Evolutionary conservation across 2,888 invertebrate species (phyloP).

Genomic region (Dicycla oo): DNA sequence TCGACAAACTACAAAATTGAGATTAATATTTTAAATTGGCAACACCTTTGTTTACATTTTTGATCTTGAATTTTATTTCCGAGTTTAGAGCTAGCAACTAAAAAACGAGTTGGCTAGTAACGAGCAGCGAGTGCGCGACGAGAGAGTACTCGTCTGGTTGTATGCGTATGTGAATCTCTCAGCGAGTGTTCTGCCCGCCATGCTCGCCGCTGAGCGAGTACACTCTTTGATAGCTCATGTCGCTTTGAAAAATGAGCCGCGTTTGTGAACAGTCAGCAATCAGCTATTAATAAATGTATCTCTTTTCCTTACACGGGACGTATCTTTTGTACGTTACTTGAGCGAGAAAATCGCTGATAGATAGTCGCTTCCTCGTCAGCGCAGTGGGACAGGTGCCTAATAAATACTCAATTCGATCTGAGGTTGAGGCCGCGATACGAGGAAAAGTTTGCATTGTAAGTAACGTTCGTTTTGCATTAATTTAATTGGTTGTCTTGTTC

Average conservation of each 20-base stretch:
- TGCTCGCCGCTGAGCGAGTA: no score
- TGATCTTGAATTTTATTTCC: no score
- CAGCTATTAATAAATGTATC: not conserved
- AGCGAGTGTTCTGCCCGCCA: not conserved
- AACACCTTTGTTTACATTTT: no score
- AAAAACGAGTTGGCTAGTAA: not conserved
- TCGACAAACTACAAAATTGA: no score
- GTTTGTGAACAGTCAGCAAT: not conserved
- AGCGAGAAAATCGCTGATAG: not conserved
- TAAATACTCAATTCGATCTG: slow-evolving; percentile 68
- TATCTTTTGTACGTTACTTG: not conserved
- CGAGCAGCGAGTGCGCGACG: not conserved
- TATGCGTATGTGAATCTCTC: not conserved
- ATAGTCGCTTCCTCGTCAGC: no score
- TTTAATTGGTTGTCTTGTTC: slow-evolving; percentile 53
- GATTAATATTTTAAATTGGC: no score
- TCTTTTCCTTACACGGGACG: not conserved
- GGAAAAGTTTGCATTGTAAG: slow-evolving; percentile 34
- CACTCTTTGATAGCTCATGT: no score
- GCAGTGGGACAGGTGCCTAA: slow-evolving; percentile 19
- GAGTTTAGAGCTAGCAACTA: no score
- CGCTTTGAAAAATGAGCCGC: no score
- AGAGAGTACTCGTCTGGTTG: not conserved
- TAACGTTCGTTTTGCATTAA: slow-evolving; percentile 39
- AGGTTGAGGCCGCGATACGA: slow-evolving; percentile 40